Conservation (phyloP, 1,140 invertebrate genomes). For the Neodiprion lecontei region DNA sequence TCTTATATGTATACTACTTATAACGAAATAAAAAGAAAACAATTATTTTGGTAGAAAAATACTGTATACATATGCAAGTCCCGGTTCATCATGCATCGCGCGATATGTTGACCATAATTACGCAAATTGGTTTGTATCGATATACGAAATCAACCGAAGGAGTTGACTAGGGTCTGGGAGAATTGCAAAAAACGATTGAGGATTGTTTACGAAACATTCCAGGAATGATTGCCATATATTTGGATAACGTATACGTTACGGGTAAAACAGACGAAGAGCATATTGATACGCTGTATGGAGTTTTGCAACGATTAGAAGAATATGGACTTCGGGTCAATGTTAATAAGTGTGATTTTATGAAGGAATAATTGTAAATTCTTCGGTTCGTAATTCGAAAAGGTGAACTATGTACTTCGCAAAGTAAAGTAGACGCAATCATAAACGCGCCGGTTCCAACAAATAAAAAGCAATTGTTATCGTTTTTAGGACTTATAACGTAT, state of each 20-base stretch:
- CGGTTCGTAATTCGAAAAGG: slow-evolving; percentile 8
- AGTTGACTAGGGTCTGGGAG: slow-evolving; percentile 33
- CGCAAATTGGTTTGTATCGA: slow-evolving; percentile 41
- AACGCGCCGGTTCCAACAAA: slow-evolving; percentile 35
- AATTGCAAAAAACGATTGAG: slow-evolving; percentile 27
- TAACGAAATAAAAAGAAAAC: no score
- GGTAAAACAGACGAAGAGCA: slow-evolving; percentile 24
- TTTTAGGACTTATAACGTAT: slow-evolving; percentile 36
- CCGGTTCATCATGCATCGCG: no score
- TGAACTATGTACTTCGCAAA: not conserved
- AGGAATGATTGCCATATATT: slow-evolving; percentile 17
- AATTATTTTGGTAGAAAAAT: no score
- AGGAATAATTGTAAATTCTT: slow-evolving; percentile 13
- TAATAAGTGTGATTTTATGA: slow-evolving; percentile 18
- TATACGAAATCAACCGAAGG: slow-evolving; percentile 45
- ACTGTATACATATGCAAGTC: no score
- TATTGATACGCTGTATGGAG: slow-evolving; percentile 3
- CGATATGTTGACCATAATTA: not conserved
- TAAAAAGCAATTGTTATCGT: slow-evolving; percentile 29
- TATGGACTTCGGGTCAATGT: slow-evolving; percentile 16
- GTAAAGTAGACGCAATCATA: slow-evolving; percentile 38
- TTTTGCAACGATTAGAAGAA: slow-evolving; percentile 12
- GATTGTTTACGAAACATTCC: slow-evolving; percentile 13
- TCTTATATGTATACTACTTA: no score
- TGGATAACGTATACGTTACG: slow-evolving; percentile 24